Evolutionary conservation across 2,797 vertebrate species (phyloP), one percentile per base, ranked within the genome.

Genomic region (Pterois miles): DNA sequence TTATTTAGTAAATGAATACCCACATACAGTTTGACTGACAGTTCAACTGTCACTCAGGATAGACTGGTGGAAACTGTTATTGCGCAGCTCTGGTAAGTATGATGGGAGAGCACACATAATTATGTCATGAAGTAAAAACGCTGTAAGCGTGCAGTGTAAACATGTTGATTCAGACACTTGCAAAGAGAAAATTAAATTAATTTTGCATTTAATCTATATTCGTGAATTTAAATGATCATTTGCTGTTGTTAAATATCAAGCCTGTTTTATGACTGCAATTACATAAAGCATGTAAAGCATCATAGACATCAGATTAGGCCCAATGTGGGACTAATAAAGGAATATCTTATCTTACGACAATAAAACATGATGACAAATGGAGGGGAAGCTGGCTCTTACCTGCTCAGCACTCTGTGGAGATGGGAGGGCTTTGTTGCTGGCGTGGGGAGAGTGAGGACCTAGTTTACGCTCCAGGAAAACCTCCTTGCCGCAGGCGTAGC

Each of bases 401-500:
- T 94, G 95, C 70, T 27, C 62, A n/a, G 79, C 52, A 25, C 77
- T 94, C 87, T 94, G 96, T 16, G 93, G 90, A 23, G 92, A 86
- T 13, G 96, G 93, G 12, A 95, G 94, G 87, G 93, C 81, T 92
- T 95, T 97, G 83, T 90, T 74, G 90, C 82, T 94, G 74, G 92
- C 71, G 20, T 94, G 89, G 0, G 93, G 93, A 43, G 95, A 93
- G 62, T 96, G 94, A 74, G 96, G 94, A 76, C 96, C 95, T 18
- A 99, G 92, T 90, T 99, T 99, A 83, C 97, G 96, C 65, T 98
- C 98, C 91, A 99, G 93, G 91, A 99, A 99, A 13, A 99, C 98
- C 92, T 99, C 98, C 91, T 99, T 98, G 86, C 97, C 96, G 76
- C 98, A 99, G 90, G 97, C 96, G 0, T 99, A 99, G 94, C 98